These are phyloP conservation scores for Cuniculus paca DNA, from an alignment of 2,797 vertebrate species.

Conservation along the genomic window DNA sequence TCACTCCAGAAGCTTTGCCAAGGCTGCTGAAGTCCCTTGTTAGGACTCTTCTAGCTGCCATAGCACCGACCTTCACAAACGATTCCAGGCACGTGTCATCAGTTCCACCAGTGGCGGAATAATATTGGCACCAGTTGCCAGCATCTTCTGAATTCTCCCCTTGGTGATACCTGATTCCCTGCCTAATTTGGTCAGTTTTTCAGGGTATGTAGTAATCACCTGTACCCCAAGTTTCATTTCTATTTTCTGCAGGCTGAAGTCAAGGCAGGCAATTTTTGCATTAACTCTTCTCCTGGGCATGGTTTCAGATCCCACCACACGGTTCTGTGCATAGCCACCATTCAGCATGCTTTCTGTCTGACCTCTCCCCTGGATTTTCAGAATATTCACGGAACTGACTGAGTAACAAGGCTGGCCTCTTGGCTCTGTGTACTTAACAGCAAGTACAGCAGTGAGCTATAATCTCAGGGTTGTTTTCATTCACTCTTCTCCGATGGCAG, in stretches of 20 bases:
- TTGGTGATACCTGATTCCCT: constrained; percentile 92
- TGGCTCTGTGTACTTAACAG: constrained; percentile 94
- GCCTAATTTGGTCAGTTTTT: constrained; percentile 98
- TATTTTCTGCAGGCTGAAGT: constrained; percentile 98
- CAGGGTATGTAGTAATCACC: constrained; percentile 96
- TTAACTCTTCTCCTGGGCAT: constrained; percentile 96
- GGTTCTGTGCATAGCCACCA: constrained; percentile 97
- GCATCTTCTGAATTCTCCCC: neutral
- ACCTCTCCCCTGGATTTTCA: constrained; percentile 98
- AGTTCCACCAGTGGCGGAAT: too few relatives aligned
- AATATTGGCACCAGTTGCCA: neutral
- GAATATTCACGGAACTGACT: constrained; percentile 96
- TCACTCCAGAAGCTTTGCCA: constrained; percentile 88
- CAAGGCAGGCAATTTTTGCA: constrained; percentile 98
- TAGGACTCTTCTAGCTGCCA: neutral
- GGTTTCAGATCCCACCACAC: constrained; percentile 95
- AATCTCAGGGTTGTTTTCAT: neutral
- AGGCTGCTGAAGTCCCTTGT: neutral
- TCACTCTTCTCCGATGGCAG: neutral
- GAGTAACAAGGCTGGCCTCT: constrained; percentile 95
- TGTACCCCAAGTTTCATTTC: constrained; percentile 99
- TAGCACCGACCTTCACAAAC: too few relatives aligned
- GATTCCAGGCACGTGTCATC: neutral
- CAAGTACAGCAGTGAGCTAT: constrained; percentile 87
- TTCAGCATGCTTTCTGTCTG: constrained; percentile 96